phyloP scores from a whole-genome alignment of 2,888 invertebrate genomes.

The Rhagophthalmus giganteus region DNA sequence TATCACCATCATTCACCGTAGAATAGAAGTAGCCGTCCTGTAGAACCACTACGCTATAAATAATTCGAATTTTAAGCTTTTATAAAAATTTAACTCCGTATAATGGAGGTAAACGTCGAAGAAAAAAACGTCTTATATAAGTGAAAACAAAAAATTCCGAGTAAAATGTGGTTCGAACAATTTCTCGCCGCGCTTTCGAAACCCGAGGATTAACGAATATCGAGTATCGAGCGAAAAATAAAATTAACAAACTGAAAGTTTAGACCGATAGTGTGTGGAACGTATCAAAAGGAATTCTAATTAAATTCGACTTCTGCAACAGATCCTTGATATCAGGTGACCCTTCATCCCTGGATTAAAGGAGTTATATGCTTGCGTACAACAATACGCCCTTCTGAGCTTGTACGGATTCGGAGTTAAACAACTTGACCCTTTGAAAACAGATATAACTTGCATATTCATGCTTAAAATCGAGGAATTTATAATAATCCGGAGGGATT shows the following conservation, averaged over 20 bases:
- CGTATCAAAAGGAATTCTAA: constrained; percentile 32
- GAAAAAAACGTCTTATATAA: constrained; percentile 1
- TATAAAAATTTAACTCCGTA: constrained; percentile 10
- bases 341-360: constrained; percentile 36
- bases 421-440: constrained; percentile 38
- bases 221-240: too few relatives aligned
- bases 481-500: constrained; percentile 2
- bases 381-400: constrained; percentile 32
- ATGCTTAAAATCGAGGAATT: constrained; percentile 19
- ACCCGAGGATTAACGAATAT: too few relatives aligned
- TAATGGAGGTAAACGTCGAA: constrained; percentile 8
- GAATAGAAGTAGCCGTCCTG: constrained; percentile 16
- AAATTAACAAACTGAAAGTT: not conserved
- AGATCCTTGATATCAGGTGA: constrained; percentile 37
- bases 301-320: constrained; percentile 34
- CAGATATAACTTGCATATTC: constrained; percentile 31
- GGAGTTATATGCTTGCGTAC: constrained; percentile 33
- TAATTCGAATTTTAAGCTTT: constrained; percentile 17
- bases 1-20: constrained; percentile 35
- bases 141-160: not conserved
- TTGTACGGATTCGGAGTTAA: constrained; percentile 38
- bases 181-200: too few relatives aligned
- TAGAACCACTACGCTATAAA: constrained; percentile 14
- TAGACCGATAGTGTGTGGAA: not conserved
- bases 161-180: not conserved